phyloP scores from a whole-genome alignment of 2,888 invertebrate genomes.

The Agrochola circellaris region DNA sequence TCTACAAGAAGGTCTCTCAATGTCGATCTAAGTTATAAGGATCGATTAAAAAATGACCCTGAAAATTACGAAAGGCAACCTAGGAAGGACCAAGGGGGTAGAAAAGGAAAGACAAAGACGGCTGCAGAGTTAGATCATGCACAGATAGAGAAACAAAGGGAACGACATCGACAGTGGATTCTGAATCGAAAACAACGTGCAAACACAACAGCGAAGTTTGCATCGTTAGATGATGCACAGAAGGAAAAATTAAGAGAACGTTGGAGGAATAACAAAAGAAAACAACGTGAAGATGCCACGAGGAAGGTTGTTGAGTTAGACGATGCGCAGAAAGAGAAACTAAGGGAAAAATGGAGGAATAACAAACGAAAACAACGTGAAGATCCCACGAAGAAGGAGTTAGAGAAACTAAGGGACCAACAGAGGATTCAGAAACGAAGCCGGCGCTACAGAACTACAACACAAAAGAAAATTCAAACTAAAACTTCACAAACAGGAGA shows the following conservation, averaged over 20 bases:
- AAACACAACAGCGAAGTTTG: conserved; percentile 2
- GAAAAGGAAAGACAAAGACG: background rate
- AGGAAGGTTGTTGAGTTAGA: conserved; percentile 12
- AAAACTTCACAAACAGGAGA: background rate
- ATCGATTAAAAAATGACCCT: background rate
- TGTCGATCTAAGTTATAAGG: background rate
- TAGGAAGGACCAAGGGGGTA: background rate
- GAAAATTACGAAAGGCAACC: conserved; percentile 1
- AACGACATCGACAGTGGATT: background rate
- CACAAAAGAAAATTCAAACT: conserved; percentile 3
- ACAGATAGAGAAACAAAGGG: conserved; percentile 3
- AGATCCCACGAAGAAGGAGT: background rate
- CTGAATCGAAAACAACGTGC: background rate
- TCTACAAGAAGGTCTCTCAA: background rate
- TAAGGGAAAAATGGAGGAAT: conserved; percentile 8
- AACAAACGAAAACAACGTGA: conserved; percentile 7
- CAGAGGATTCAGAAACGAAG: background rate
- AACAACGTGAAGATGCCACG: conserved; percentile 2
- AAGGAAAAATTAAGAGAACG: conserved; percentile 17
- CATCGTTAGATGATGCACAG: conserved; percentile 3
- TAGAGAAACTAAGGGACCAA: background rate
- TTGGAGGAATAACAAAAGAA: conserved; percentile 14
- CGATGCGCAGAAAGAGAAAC: conserved; percentile 12
- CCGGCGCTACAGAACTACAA: conserved; percentile 4
- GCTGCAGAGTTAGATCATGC: conserved; percentile 3